Evolutionary conservation across 2,888 invertebrate species (phyloP), one percentile per base, ranked within the genome.

Genomic region (Gastrophysa polygoni): DNA sequence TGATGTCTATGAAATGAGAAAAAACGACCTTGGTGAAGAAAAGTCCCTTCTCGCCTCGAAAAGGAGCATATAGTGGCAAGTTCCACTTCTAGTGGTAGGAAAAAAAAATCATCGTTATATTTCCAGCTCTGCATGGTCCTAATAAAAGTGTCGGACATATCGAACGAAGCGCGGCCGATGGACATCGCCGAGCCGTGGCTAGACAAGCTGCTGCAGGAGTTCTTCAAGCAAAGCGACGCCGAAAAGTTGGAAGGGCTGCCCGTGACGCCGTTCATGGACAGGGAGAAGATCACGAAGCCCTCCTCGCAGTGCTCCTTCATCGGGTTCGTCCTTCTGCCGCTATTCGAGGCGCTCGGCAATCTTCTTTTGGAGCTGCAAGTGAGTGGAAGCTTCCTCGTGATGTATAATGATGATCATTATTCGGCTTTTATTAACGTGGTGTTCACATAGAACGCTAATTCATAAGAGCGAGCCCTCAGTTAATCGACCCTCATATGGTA

Each of bases 261-360:
- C 3, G 91, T 93, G 24, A 92, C 92, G 21, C 92, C 93, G 0
- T 92, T 93, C 78, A 93, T 93, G 92, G 93, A 93, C 80, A 86
- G 92, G 29, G 92, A 92, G 69, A 92, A 92, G 82, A 91, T 92
- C 57, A 91, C 91, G 63, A 92, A 91, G 78, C 90, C 91, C 2
- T 91, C 91, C 16, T 92, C 92, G 1, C 92, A 93, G 79, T 91
- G 91, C 77, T 91, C 91, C 57, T 93, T 93, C 81, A 93, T 93
- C 78, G 91, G 92, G 48, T 85, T 91, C 74, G 92, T 93, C 46
- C 83, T 93, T 49, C 82, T 93, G 73, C 93, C 93, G 14, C 83
- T 93, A 44, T 92, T 92, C 78, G 91, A 92, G 80, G 88, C 90
- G 6, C 84, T 93, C 16, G 91, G 91, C 11, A 89, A 89, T 69